Base-by-base conservation (phyloP, 2,888 invertebrate species). In the Chalcosyrphus nemorum region DNA sequence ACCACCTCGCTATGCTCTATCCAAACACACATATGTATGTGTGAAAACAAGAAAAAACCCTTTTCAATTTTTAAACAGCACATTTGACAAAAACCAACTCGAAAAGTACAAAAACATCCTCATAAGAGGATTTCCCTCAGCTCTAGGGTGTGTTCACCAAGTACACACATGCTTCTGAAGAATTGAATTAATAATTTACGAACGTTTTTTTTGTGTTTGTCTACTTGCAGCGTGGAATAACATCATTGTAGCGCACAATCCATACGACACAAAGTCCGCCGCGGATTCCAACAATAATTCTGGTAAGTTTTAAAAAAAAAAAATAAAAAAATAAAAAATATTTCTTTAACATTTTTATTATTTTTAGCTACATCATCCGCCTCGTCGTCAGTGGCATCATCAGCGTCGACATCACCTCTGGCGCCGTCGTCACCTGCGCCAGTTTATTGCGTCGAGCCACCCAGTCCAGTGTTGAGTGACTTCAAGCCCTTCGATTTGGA, bases 401-500 rank as follows among this genome's bases (percentile, higher is more conserved):
- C 89, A 50, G 72, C 81, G 72, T 72, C 88, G 32, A 63, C 87
- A 21, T 87, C 87, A 63, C 85, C 89, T 7, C 52, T 65, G 15
- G 87, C 88, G 43, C 90, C 91, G 21, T 91, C 92, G 92, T 90
- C 78, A 92, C 84, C 92, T 71, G 63, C 86, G 56, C 87, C 89
- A 72, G 85, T 95, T 38, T 96, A 94, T 91, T 96, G 95, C 91
- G 94, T 95, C 87, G 96, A 96, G 88, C 94, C 94, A 74, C 95
- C 95, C 7, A 95, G 94, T 89, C 93, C 94, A 38, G 92, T 93
- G 24, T 92, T 96, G 61, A 93, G 94, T 88, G 96, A 97, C 91
- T 97, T 97, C 91, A 96, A 96, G 89, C 96, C 97, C 17, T 97
- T 97, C 89, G 97, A 97, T 92, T 93, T 97, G 89, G 97, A 97